Base-by-base conservation (phyloP, 2,888 invertebrate species). In the Ophioninae sp. region DNA sequence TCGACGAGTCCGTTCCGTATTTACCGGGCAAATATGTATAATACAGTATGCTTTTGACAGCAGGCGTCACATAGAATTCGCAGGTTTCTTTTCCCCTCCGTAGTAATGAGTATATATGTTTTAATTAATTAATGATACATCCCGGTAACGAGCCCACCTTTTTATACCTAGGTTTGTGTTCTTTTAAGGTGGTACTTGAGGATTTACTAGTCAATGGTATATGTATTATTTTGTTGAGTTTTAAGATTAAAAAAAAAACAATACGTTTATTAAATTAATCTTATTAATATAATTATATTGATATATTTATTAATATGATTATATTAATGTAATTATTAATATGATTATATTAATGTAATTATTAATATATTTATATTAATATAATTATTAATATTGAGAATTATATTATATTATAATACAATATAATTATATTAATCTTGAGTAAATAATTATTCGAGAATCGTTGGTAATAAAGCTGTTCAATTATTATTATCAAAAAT, bases 31-130 rank as follows among this genome's bases (percentile, higher is more conserved):
- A 71, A 75, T 83, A 72, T 79, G 65, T 72, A 79, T 58, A 69
- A 74, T 64, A 44, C 75, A 20, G 69, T 82, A 82, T 59, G 59
- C 74, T 77, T 71, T 80, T 76, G 76, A 77, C 77, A 83, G 39
- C 10, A 56, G 39, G 2, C 56, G 23, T 13, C 39, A 71, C 68
- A 58, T 58, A 61, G 59, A 59, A 10, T 63, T 39, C 59, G 5
- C 65, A 63, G 58, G 30, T 58, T 65, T 51, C 10, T 65, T 37
- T 68, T 61, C 51, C n/a, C 17, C 23, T 30, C 41, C 76, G 67
- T 67, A 61, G 51, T 79, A 79, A 79, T 74, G 67, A 79, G 51
- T 63, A 74, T 73, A 74, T 74, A 30, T 73, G 30, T 79, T 74
- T 79, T 68, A 74, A 79, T 79, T 73, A 73, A 68, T 74, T 79